These are phyloP conservation scores for Sula dactylatra DNA, from an alignment of 2,113 vertebrate species.

Conservation along the genomic window DNA sequence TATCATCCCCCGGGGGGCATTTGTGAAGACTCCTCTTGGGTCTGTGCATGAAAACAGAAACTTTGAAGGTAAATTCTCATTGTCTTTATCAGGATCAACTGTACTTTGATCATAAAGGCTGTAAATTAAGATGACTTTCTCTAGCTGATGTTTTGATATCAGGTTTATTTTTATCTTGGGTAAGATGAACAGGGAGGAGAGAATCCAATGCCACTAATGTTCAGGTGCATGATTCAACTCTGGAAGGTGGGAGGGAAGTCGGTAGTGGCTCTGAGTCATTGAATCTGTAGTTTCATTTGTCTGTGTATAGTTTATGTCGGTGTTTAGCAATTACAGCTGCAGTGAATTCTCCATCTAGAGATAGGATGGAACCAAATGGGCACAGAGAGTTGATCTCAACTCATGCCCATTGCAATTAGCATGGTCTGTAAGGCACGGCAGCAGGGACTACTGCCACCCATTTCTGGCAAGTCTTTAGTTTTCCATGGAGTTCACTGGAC, in stretches of 20 bases:
- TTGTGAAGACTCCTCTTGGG: constrained; percentile 81
- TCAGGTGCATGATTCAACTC: not conserved
- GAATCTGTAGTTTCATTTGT: not conserved
- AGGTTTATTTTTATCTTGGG: not conserved
- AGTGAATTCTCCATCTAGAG: not conserved
- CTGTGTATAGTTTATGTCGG: not conserved
- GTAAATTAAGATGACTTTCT: not conserved
- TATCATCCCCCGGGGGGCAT: constrained; percentile 85
- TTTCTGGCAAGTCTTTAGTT: not conserved
- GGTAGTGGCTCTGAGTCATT: constrained; percentile 9
- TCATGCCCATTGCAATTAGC: not conserved
- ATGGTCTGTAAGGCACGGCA: not conserved
- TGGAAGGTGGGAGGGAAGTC: not conserved
- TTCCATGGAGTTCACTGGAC: not conserved
- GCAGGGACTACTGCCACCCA: not conserved
- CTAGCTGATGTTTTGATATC: not conserved
- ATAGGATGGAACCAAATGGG: not conserved
- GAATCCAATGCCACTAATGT: not conserved
- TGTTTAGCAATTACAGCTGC: not conserved
- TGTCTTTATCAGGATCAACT: not conserved
- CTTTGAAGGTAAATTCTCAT: constrained; percentile 83
- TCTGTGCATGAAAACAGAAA: constrained; percentile 81
- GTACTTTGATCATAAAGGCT: not conserved
- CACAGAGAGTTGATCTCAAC: not conserved
- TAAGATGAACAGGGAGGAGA: not conserved